These are phyloP conservation scores for Lamellibrachia satsuma DNA, from an alignment of 2,888 invertebrate genomes.

Conservation along the genomic window DNA sequence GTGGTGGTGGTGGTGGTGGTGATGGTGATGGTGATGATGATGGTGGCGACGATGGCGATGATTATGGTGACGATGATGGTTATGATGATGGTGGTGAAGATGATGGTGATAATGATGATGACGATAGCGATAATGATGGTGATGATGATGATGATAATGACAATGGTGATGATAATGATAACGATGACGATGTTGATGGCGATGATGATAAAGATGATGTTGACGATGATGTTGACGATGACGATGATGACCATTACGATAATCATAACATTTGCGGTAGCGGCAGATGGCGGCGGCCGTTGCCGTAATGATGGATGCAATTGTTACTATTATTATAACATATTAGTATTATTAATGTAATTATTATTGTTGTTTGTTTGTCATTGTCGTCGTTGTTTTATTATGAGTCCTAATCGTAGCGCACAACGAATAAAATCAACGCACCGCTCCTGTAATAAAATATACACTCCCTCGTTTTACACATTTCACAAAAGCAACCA, in stretches of 20 bases:
- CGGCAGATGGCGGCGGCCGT: too few relatives aligned
- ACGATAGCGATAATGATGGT: constrained; percentile 25
- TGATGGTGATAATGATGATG: neutral
- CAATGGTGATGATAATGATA: neutral
- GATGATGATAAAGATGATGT: neutral
- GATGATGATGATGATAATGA: constrained; percentile 23
- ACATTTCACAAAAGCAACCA: neutral
- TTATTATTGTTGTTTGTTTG: too few relatives aligned
- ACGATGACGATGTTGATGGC: constrained; percentile 19
- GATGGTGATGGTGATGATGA: constrained; percentile 20
- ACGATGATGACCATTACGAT: constrained; percentile 28
- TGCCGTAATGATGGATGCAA: too few relatives aligned
- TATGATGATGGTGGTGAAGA: neutral
- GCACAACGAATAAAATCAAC: too few relatives aligned
- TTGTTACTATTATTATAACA: too few relatives aligned
- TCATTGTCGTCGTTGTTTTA: neutral
- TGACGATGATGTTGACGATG: too few relatives aligned
- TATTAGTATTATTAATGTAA: too few relatives aligned
- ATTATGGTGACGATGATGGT: constrained; percentile 17
- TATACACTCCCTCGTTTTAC: neutral
- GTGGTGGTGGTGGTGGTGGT: constrained; percentile 21
- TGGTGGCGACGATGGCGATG: constrained; percentile 8
- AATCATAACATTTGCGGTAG: too few relatives aligned
- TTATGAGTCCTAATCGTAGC: too few relatives aligned
- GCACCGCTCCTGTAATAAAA: neutral